These are phyloP conservation scores for Seriola aureovittata DNA, from an alignment of 2,113 vertebrate genomes.

Conservation along the genomic window DNA sequence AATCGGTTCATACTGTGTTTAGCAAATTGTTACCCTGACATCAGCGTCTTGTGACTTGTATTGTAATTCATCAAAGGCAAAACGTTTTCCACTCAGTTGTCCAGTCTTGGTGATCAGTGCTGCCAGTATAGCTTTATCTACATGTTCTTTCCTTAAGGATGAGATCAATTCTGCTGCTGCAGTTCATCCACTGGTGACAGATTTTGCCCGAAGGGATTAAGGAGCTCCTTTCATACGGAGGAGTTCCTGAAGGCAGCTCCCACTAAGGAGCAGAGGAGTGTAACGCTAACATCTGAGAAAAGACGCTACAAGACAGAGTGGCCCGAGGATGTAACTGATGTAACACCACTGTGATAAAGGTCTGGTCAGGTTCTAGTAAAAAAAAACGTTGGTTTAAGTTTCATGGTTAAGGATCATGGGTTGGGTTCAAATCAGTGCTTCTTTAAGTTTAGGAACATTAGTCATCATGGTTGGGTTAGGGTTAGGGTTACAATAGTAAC, in stretches of 20 bases:
- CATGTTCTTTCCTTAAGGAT: background rate
- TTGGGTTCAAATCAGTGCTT: background rate
- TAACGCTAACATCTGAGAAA: background rate
- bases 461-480: background rate
- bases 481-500: too few relatives aligned
- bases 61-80: slow-evolving; percentile 4
- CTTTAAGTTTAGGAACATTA: background rate
- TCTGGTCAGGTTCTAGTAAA: background rate
- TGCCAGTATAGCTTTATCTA: background rate
- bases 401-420: background rate
- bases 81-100: background rate
- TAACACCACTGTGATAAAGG: background rate
- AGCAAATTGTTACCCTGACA: background rate
- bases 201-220: slow-evolving; percentile 15
- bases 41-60: slow-evolving; percentile 29
- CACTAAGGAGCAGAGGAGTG: background rate
- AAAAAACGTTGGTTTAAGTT: background rate
- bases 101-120: background rate
- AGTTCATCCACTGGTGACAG: slow-evolving; percentile 13
- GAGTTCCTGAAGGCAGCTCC: slow-evolving; percentile 28
- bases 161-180: slow-evolving; percentile 5
- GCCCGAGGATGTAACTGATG: too few relatives aligned
- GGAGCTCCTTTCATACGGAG: slow-evolving; percentile 12
- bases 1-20: slow-evolving; percentile 5
- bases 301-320: slow-evolving; percentile 14